phyloP scores from a whole-genome alignment of 2,888 invertebrate genomes.

The Thumatha senex region DNA sequence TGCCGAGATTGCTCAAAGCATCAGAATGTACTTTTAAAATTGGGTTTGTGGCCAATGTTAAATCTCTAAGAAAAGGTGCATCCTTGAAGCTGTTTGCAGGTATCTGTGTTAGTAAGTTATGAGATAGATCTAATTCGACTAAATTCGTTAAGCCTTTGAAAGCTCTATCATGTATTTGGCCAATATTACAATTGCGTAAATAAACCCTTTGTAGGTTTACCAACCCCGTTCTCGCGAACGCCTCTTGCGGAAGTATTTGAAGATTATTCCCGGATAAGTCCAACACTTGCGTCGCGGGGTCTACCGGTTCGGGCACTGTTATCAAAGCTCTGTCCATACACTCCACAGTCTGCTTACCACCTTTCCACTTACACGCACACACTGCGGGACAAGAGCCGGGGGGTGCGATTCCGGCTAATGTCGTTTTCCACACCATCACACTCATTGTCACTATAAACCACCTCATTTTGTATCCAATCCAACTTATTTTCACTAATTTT shows the following conservation, averaged over 20 bases:
- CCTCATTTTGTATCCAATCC: conserved; percentile 71
- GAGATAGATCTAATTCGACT: conserved; percentile 94
- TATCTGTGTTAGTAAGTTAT: conserved; percentile 91
- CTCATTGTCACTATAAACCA: conserved; percentile 75
- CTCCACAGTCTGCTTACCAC: conserved; percentile 96
- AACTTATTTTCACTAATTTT: conserved; percentile 37
- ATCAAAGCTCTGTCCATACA: conserved; percentile 93
- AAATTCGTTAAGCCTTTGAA: conserved; percentile 94
- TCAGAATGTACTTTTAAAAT: conserved; percentile 90
- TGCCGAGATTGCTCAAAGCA: conserved; percentile 89
- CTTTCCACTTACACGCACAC: conserved; percentile 97
- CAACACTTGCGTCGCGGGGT: conserved; percentile 95
- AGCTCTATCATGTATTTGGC: conserved; percentile 92
- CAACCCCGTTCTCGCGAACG: conserved; percentile 91
- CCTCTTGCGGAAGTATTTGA: conserved; percentile 91
- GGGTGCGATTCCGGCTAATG: conserved; percentile 72
- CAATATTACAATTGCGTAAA: conserved; percentile 92
- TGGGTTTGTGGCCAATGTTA: conserved; percentile 92
- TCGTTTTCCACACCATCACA: conserved; percentile 72
- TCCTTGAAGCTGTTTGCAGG: conserved; percentile 91
- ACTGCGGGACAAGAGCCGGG: conserved; percentile 88
- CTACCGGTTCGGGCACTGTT: conserved; percentile 92
- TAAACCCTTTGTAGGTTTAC: conserved; percentile 94
- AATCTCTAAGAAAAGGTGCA: conserved; percentile 91
- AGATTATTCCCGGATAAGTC: conserved; percentile 95